phyloP scores from a whole-genome alignment of 2,113 vertebrate genomes.

The Neogale vison region DNA sequence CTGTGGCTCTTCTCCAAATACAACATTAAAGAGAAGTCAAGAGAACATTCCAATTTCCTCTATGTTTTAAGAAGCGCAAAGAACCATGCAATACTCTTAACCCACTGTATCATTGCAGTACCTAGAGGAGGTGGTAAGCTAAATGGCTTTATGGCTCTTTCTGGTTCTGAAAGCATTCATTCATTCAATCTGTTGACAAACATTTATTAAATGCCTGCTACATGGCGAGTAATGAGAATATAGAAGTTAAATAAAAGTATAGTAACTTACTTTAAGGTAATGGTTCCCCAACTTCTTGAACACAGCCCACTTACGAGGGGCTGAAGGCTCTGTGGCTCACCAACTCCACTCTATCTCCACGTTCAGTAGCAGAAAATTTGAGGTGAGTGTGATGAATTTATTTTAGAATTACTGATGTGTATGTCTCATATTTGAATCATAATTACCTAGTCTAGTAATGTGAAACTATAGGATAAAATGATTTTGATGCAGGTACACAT shows the following conservation, averaged over 20 bases:
- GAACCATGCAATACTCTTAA: constrained; percentile 36
- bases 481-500: background rate
- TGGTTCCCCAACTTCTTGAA: background rate
- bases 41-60: background rate
- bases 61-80: constrained; percentile 52
- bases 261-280: background rate
- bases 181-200: background rate
- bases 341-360: background rate
- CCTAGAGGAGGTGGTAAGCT: background rate
- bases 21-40: constrained; percentile 69
- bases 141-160: background rate
- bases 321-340: background rate
- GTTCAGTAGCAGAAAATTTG: background rate
- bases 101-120: background rate
- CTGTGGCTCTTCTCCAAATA: constrained; percentile 73
- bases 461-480: background rate
- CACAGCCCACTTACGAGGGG: background rate
- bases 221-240: background rate
- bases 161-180: background rate
- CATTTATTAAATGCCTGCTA: background rate
- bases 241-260: background rate
- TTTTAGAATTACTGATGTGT: background rate
- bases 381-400: background rate
- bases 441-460: background rate
- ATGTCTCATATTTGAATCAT: constrained; percentile 9